phyloP scores from a whole-genome alignment of 2,888 invertebrate species.

The Thalpophila matura region DNA sequence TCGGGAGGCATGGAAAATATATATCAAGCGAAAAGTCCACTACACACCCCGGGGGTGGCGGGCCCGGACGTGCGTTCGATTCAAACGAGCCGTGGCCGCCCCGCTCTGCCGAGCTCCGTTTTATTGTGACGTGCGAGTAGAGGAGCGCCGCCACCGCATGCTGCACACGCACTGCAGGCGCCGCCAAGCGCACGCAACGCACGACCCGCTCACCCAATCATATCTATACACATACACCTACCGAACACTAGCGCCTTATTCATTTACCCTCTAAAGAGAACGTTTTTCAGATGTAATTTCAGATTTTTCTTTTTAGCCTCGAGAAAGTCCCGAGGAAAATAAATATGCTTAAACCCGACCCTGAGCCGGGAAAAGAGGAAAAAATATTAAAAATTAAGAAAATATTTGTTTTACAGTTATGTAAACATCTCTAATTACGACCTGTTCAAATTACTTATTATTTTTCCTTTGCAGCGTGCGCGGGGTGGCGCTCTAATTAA shows the following conservation, averaged over 20 bases:
- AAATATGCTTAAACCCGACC: conserved; percentile 90
- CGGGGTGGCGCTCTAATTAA: conserved; percentile 87
- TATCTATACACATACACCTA: background rate
- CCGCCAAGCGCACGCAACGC: conserved; percentile 26
- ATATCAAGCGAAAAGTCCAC: conserved; percentile 90
- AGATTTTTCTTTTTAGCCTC: conserved; percentile 80
- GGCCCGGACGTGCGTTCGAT: conserved; percentile 89
- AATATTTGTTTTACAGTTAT: conserved; percentile 90
- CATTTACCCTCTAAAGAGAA: conserved; percentile 57
- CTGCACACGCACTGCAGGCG: conserved; percentile 37
- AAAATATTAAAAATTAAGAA: conserved; percentile 89
- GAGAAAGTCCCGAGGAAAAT: conserved; percentile 83
- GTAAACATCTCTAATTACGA: conserved; percentile 91
- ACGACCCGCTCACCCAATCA: conserved; percentile 16
- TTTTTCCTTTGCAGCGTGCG: conserved; percentile 85
- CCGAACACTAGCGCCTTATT: conserved; percentile 43
- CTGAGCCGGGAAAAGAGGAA: conserved; percentile 80
- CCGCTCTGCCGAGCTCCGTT: conserved; percentile 69
- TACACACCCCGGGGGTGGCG: conserved; percentile 85
- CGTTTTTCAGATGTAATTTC: conserved; percentile 84
- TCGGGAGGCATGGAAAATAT: conserved; percentile 90
- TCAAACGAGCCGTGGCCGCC: conserved; percentile 87
- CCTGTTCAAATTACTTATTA: conserved; percentile 90
- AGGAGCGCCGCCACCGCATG: conserved; percentile 53
- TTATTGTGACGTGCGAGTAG: conserved; percentile 64